phyloP scores from a whole-genome alignment of 2,797 vertebrate genomes.

The Malacoraja senta region DNA sequence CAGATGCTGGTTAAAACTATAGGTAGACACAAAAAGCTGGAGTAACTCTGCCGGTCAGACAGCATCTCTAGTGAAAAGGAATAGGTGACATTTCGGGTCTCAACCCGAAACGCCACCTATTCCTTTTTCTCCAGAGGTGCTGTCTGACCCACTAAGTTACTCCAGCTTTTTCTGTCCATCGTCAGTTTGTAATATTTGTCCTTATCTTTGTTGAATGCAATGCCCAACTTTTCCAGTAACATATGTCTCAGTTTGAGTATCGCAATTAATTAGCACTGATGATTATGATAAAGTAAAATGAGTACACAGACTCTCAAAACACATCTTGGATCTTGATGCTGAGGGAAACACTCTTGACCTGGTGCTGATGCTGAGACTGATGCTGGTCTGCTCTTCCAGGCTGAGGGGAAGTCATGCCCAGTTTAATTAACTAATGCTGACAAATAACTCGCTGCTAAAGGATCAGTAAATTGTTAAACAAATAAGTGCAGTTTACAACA shows the following conservation, averaged over 20 bases:
- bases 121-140: too few relatives aligned
- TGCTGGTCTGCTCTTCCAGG: neutral
- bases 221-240: neutral
- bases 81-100: too few relatives aligned
- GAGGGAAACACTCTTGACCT: neutral
- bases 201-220: neutral
- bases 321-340: neutral
- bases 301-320: neutral
- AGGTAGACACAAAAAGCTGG: too few relatives aligned
- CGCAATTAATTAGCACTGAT: neutral
- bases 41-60: too few relatives aligned
- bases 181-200: too few relatives aligned
- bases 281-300: neutral
- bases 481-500: neutral
- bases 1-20: too few relatives aligned
- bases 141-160: too few relatives aligned
- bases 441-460: neutral
- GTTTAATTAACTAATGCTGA: slow-evolving; percentile 14
- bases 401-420: neutral
- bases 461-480: neutral
- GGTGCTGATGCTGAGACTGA: neutral
- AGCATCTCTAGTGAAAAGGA: too few relatives aligned
- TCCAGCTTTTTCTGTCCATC: too few relatives aligned
- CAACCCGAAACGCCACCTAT: too few relatives aligned
- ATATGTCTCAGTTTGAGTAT: neutral